Percentiles rank a stretch among this genome's conserved stretches.
These are phyloP conservation scores for Teleogryllus occipitalis DNA, from an alignment of 1,140 invertebrate species.

Conservation along the genomic window DNA sequence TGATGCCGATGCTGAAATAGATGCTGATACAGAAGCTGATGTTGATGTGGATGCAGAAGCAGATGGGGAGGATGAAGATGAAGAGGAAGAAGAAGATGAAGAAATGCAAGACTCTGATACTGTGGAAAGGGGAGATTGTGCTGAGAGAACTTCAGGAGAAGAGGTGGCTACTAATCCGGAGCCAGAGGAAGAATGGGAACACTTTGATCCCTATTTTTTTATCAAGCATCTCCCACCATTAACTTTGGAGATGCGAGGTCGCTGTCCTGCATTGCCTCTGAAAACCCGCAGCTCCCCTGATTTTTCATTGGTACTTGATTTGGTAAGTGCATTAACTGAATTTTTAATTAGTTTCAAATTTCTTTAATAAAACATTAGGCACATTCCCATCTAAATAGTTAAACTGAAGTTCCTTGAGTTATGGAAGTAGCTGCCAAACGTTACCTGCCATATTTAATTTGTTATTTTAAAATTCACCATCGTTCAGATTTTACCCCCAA, in stretches of 20 bases:
- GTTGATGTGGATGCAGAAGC: background rate
- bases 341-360: background rate
- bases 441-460: too few relatives aligned
- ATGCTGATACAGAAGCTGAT: conserved; percentile 28
- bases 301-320: conserved; percentile 82
- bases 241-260: conserved; percentile 73
- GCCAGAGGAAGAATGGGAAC: conserved; percentile 64
- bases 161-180: conserved; percentile 32
- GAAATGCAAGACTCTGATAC: conserved; percentile 39
- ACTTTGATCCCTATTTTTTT: conserved; percentile 83
- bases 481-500: too few relatives aligned
- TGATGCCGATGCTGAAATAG: conserved; percentile 33
- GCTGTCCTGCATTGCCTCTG: conserved; percentile 83
- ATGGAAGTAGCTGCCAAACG: too few relatives aligned
- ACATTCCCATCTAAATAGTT: too few relatives aligned
- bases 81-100: background rate
- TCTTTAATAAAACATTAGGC: too few relatives aligned
- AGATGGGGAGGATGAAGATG: background rate
- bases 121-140: conserved; percentile 7
- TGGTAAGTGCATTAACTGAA: conserved; percentile 46
- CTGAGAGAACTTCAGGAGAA: background rate
- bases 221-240: conserved; percentile 88
- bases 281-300: conserved; percentile 89
- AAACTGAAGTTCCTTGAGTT: too few relatives aligned
- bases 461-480: too few relatives aligned